Percentiles rank a stretch among this genome's conserved stretches.
Conservation (phyloP, 2,113 vertebrate species). For the Larimichthys polyactis region DNA sequence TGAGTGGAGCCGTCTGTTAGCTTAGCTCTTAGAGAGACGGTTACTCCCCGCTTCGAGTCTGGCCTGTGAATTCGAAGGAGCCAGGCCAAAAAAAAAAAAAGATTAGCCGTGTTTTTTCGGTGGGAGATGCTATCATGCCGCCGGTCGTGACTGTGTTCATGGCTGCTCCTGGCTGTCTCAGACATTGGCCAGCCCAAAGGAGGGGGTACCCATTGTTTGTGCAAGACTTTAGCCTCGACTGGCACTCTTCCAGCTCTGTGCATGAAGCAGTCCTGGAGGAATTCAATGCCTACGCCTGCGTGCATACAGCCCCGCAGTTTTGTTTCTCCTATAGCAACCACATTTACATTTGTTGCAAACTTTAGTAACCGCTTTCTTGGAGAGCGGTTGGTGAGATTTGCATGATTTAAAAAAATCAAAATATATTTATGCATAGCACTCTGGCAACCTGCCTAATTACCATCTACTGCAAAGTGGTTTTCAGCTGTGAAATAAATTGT, state of each 20-base stretch:
- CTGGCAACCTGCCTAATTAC: slow-evolving; percentile 8
- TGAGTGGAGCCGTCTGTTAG: slow-evolving; percentile 85
- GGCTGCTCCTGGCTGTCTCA: slow-evolving; percentile 32
- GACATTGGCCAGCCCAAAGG: slow-evolving; percentile 20
- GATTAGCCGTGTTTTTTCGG: slow-evolving; percentile 65
- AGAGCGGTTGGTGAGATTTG: neutral
- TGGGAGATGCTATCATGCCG: slow-evolving; percentile 70
- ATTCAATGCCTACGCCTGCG: neutral
- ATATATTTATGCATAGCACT: slow-evolving; percentile 2
- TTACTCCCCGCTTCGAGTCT: slow-evolving; percentile 49
- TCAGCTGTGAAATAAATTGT: neutral
- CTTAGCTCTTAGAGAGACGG: slow-evolving; percentile 72
- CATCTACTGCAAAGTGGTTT: slow-evolving; percentile 8
- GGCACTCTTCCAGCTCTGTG: slow-evolving; percentile 50
- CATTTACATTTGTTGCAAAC: neutral
- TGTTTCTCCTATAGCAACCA: neutral
- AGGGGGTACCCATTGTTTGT: slow-evolving; percentile 64
- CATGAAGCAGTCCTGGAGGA: neutral
- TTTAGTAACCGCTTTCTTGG: neutral
- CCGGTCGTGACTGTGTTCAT: slow-evolving; percentile 26
- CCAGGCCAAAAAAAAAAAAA: slow-evolving; percentile 36
- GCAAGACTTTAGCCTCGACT: slow-evolving; percentile 55
- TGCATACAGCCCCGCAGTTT: neutral
- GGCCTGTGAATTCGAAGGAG: slow-evolving; percentile 37
- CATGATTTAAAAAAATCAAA: neutral